phyloP scores from a whole-genome alignment of 2,797 vertebrate species.

The Lacerta bilineata region DNA sequence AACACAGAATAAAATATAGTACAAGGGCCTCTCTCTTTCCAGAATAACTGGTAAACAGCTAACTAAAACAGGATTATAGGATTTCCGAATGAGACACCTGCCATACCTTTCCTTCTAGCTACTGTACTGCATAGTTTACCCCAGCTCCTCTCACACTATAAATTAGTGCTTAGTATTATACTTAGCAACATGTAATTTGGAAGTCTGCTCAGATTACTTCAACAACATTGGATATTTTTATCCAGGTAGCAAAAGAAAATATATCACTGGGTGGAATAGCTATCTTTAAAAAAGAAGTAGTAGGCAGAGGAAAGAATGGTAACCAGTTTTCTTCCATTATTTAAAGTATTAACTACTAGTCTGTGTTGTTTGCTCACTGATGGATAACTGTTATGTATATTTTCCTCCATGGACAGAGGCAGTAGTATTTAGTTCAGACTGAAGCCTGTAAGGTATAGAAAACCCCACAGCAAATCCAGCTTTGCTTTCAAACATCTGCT shows the following conservation, averaged over 20 bases:
- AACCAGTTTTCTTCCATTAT: not conserved
- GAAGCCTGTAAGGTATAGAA: not conserved
- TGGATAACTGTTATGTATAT: not conserved
- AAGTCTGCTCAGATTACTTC: constrained; percentile 26
- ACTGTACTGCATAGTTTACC: constrained; percentile 20
- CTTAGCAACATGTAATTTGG: not conserved
- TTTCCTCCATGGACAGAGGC: not conserved
- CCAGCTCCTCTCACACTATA: not conserved
- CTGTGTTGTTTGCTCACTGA: constrained; percentile 7
- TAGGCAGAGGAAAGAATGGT: constrained; percentile 1
- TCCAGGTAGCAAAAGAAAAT: not conserved
- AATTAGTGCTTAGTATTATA: constrained; percentile 27
- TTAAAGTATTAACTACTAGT: constrained; percentile 24
- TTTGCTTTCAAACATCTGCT: constrained; percentile 31
- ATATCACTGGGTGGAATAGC: not conserved
- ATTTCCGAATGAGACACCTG: not conserved
- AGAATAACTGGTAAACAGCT: not conserved
- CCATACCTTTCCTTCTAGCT: constrained; percentile 40
- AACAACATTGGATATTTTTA: constrained; percentile 7
- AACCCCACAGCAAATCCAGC: not conserved
- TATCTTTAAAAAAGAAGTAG: constrained; percentile 9
- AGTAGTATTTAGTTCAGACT: not conserved
- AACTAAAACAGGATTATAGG: not conserved
- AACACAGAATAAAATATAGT: not conserved
- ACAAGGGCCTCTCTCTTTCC: not conserved